Conservation (phyloP, 2,113 vertebrate species). For the Leucosticte australis region DNA sequence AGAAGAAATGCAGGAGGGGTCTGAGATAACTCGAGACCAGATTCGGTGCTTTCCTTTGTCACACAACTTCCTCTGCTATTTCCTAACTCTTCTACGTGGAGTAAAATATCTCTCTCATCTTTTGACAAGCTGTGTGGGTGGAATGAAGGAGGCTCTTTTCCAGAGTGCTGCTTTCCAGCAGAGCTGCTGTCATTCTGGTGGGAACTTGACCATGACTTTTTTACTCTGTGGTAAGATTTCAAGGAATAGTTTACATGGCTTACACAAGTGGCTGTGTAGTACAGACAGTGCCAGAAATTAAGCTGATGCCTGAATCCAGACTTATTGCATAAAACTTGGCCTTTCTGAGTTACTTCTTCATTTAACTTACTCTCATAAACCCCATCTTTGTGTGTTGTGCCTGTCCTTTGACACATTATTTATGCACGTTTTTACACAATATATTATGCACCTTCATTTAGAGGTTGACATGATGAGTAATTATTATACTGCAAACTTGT, state of each 20-base stretch:
- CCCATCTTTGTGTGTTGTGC: neutral
- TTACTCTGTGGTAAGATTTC: neutral
- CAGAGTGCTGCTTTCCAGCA: neutral
- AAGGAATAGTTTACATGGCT: neutral
- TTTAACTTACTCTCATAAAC: neutral
- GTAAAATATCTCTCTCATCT: neutral
- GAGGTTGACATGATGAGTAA: neutral
- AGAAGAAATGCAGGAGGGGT: neutral
- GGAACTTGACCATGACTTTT: conserved; percentile 21
- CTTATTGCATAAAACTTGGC: neutral
- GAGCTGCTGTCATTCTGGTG: neutral
- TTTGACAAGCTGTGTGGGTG: neutral
- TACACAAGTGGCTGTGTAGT: neutral
- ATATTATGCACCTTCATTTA: neutral
- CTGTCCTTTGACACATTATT: neutral
- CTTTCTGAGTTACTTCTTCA: neutral
- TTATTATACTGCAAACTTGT: neutral
- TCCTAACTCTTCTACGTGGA: neutral
- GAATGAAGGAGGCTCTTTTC: neutral
- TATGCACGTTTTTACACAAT: neutral
- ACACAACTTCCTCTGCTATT: neutral
- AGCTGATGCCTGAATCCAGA: neutral
- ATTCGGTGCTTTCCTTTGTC: neutral
- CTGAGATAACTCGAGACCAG: neutral
- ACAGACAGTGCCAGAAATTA: neutral